Evolutionary conservation across 2,888 invertebrate genomes (phyloP), one percentile per base, ranked within the genome.

Genomic region (Stenodera caucasica): DNA sequence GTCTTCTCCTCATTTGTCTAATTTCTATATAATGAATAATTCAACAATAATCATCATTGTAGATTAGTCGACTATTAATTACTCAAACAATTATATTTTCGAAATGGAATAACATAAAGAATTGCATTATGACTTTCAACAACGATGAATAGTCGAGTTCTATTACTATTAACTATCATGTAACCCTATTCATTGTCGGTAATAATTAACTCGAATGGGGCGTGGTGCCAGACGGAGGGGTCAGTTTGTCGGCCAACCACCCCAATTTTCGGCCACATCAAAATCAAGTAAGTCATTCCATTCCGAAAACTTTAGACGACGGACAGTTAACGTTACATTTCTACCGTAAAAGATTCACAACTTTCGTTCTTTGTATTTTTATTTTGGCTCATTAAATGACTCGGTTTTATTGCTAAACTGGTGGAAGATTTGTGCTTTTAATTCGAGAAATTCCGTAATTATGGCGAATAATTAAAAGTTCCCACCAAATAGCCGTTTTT

Each of bases 21-120:
- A 23, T 18, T 12, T 30, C 33, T 52, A 30, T 30, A 21, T 29
- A 18, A 21, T 52, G 52, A 52, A 52, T 52, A 32, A 52, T 52
- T 52, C 52, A 33, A 33, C 52, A 32, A 12, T 30, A 30, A 11
- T 40, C 15, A 18, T 18, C 15, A 40, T 18, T 9, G 11, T 18
- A 3, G 40, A 40, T 18, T 18, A 40, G 40, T 4, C 7, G 18
- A 9, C 18, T 40, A 18, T 18, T 40, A 35, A 35, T 35, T 35
- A 14, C 15, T 9, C 9, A 40, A 18, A 14, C 8, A 37, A 7
- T 14, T 15, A 37, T 45, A 45, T 11, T 21, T 21, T 45, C 7
- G 9, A 8, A 3, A 18, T 37, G 8, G 15, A 37, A 37, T 15
- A 15, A 7, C 7, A 14, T 15, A 35, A 14, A 3, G 14, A 35